Conservation (phyloP, 2,113 vertebrate genomes). For the Petromus typicus region DNA sequence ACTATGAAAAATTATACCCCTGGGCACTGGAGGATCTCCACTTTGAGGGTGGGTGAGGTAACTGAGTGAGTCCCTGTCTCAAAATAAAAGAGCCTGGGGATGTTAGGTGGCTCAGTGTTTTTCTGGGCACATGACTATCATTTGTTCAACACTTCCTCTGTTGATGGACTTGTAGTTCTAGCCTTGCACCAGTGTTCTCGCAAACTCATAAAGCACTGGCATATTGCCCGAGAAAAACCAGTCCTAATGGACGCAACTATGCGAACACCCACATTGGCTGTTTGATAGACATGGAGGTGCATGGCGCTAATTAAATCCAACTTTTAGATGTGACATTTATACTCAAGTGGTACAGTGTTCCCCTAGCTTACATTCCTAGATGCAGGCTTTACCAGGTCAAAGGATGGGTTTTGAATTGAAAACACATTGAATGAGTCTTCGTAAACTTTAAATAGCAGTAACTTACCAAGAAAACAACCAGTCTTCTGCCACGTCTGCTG, state of each 20-base stretch:
- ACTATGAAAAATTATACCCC: background rate
- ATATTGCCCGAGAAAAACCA: background rate
- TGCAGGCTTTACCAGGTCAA: background rate
- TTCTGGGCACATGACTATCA: background rate
- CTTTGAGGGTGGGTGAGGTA: background rate
- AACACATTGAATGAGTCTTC: background rate
- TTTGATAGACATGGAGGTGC: background rate
- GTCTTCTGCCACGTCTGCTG: background rate
- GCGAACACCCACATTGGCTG: background rate
- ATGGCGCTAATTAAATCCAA: background rate
- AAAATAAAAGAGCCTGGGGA: too few relatives aligned
- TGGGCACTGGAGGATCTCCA: background rate
- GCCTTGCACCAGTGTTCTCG: background rate
- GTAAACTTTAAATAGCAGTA: background rate
- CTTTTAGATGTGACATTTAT: background rate
- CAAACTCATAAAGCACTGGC: background rate
- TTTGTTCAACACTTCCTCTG: background rate
- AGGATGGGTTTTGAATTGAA: conserved; percentile 1
- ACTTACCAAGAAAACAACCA: background rate
- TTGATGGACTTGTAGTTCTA: background rate
- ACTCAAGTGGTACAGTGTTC: background rate
- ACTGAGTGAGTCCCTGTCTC: too few relatives aligned
- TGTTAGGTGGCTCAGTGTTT: background rate
- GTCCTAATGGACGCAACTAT: background rate
- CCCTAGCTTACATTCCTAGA: background rate